phyloP scores from a whole-genome alignment of 1,140 invertebrate species.

The Teleopsis dalmanni region DNA sequence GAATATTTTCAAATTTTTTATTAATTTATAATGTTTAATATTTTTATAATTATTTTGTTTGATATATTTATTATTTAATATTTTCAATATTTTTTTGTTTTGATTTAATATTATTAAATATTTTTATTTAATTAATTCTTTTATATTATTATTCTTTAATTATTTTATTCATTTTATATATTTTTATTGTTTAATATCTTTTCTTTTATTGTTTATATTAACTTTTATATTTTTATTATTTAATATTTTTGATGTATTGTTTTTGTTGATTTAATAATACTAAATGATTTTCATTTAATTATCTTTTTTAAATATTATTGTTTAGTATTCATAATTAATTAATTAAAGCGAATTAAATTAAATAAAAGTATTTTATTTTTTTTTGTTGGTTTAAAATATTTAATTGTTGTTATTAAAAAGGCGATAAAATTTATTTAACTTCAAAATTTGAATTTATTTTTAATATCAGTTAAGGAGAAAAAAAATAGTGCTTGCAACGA shows the following conservation, averaged over 20 bases:
- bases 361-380: not conserved
- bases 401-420: slow-evolving; percentile 1
- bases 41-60: not conserved
- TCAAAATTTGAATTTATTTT: not conserved
- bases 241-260: not conserved
- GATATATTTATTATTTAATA: not conserved
- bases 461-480: not conserved
- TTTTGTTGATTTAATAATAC: too few species aligned
- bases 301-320: too few species aligned
- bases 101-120: not conserved
- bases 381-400: not conserved
- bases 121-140: not conserved
- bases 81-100: not conserved
- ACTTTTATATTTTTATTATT: not conserved
- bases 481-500: slow-evolving; percentile 6
- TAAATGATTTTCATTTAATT: too few species aligned
- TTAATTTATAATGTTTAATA: not conserved
- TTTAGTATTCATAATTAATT: too few species aligned
- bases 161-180: not conserved
- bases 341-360: slow-evolving; percentile 5
- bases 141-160: not conserved
- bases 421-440: not conserved
- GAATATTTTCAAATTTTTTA: not conserved
- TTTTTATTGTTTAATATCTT: slow-evolving; percentile 4
- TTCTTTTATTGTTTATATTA: not conserved